Base-by-base conservation (phyloP, 2,888 invertebrate genomes). In the Troides oblongomaculatus region DNA sequence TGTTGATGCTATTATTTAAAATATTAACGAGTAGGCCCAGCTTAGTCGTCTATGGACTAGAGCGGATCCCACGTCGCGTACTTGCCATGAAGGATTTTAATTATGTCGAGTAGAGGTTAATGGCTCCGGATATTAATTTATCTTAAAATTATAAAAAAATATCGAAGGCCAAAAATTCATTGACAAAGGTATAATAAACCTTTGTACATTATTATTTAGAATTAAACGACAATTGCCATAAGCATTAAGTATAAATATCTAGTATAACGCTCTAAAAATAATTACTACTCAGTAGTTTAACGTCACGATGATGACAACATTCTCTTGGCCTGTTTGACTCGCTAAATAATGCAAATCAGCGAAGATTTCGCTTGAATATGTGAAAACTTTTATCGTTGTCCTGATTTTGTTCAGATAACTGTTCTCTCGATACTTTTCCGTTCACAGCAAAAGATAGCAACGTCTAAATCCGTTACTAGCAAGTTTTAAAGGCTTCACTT, bases 11-110 rank as follows among this genome's bases (percentile, higher is more conserved):
- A 85, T 84, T 88, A 90, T 90, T 90, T 89, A 88, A 89, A 89
- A 84, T 86, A 83, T 84, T 86, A 86, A 85, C 86, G 86, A 89
- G 87, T 85, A 85, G 84, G 83, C 80, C 81, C 74, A 84, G 78
- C 84, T 85, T 83, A 86, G 87, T 90, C 88, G 85, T 89, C 82
- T 82, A 83, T 83, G 80, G 89, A 88, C 88, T 89, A 88, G 86
- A 84, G 87, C 84, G 89, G 86, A 90, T 90, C 88, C 90, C 90
- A 88, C 89, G 88, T 88, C 87, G 86, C 89, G 83, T 66, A 85
- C 87, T 88, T 88, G 88, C 90, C 89, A 88, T 91, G 91, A 90
- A 92, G 90, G 91, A 90, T 91, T 92, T 91, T 92, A 92, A 92
- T 92, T 92, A 92, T 89, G 85, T 83, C 81, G 85, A 10, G 39